Base-by-base conservation (phyloP, 2,888 invertebrate species). In the Drosophila lacicola region DNA sequence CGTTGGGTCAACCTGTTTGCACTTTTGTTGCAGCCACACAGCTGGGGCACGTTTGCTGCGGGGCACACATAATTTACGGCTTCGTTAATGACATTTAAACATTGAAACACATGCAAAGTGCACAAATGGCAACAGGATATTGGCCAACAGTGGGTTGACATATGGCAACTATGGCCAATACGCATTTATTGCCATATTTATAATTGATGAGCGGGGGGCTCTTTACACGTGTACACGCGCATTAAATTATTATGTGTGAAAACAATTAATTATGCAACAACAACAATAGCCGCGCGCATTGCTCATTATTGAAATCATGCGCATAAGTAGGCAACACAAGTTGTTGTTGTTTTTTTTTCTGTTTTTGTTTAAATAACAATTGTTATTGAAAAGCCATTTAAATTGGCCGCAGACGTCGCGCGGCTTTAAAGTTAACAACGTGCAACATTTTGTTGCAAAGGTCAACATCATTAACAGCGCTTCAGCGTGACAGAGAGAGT, bases 161-260 rank as follows among this genome's bases (percentile, higher is more conserved):
- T 72, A 86, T 87, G 74, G 87, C 84, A 81, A 87, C 81, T 75
- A 83, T 84, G 78, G 82, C 63, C 75, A 67, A 73, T 65, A 50
- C 49, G 75, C 83, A 78, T 78, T 78, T 80, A 86, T 72, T 33
- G 78, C 60, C 74, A 66, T 71, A 71, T 88, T 77, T 78, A 69
- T 79, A 88, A 85, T 88, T 85, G 86, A 85, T 65, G 60, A 36
- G 19, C 34, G 46, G 19, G 37, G 4, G 1, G 21, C 4, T 11
- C 44, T 61, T 76, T 79, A 88, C 87, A 88, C 89, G 83, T 86
- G 87, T 84, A 86, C 58, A 68, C 53, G 61, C 72, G 80, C 54
- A 86, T 88, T 82, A 82, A 89, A 89, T 89, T 90, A 90, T 90
- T 90, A 91, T 90, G 91, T 91, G 91, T 91, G 90, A 91, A 91